A percentile compares a stretch with the other conserved stretches of the same genome.
phyloP scores from a whole-genome alignment of 2,113 vertebrate genomes.

The Xiphophorus maculatus region DNA sequence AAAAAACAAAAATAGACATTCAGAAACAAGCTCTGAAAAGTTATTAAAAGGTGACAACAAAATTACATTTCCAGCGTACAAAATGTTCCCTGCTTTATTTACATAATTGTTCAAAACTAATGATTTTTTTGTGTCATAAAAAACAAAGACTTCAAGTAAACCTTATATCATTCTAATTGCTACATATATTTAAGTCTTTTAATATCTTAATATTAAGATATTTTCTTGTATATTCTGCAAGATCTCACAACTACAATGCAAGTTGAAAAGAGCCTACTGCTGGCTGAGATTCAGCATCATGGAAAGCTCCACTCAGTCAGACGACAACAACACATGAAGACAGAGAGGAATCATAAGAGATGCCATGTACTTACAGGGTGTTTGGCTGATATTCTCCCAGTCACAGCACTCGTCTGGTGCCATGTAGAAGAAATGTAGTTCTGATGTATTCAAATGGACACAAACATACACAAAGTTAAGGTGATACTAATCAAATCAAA shows the following conservation, averaged over 20 bases:
- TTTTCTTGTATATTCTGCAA: no score
- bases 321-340: not conserved
- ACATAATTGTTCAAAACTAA: not conserved
- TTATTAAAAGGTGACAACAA: no score
- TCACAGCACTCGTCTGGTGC: constrained; percentile 87
- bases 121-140: not conserved
- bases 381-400: constrained; percentile 88
- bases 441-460: constrained; percentile 45
- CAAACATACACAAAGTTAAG: constrained; percentile 58
- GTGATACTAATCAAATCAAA: not conserved
- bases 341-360: not conserved
- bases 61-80: no score
- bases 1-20: not conserved
- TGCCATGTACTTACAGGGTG: constrained; percentile 84
- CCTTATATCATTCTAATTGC: no score
- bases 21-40: not conserved
- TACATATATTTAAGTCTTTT: no score
- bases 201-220: no score
- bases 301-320: constrained; percentile 36
- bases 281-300: constrained; percentile 48
- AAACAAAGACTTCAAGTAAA: no score
- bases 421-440: constrained; percentile 76
- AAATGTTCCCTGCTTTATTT: not conserved
- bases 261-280: not conserved
- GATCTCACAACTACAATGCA: not conserved